phyloP scores from a whole-genome alignment of 2,888 invertebrate species.

The Brenthis hecate region DNA sequence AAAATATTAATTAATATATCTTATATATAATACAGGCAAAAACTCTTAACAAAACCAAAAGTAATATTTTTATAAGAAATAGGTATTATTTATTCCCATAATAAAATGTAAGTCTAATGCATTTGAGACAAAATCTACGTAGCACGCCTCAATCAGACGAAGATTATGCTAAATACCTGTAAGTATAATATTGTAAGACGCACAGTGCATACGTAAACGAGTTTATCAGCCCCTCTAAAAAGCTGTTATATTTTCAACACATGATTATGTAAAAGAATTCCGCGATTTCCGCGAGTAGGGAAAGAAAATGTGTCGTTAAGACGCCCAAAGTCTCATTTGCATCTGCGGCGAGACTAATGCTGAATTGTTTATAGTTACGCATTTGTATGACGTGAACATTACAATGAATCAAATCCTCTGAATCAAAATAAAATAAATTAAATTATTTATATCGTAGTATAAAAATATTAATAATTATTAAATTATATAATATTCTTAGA shows the following conservation, averaged over 20 bases:
- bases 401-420: not conserved
- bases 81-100: conserved; percentile 41
- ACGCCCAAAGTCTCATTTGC: conserved; percentile 68
- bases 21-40: too few relatives aligned
- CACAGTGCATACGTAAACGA: conserved; percentile 61
- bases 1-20: too few relatives aligned
- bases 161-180: conserved; percentile 76
- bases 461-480: too few relatives aligned
- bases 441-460: too few relatives aligned
- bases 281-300: conserved; percentile 64
- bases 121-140: conserved; percentile 31
- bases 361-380: conserved; percentile 34
- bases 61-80: conserved; percentile 20
- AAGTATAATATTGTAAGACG: conserved; percentile 64
- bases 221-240: conserved; percentile 72
- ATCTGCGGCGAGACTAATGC: conserved; percentile 50
- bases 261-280: conserved; percentile 81
- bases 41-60: too few relatives aligned
- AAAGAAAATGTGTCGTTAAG: conserved; percentile 76
- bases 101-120: conserved; percentile 32
- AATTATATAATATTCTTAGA: too few relatives aligned
- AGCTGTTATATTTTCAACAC: conserved; percentile 80
- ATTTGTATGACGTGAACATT: conserved; percentile 9
- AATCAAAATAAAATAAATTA: too few relatives aligned
- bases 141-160: conserved; percentile 38